Percentiles rank a stretch among this genome's conserved stretches.
phyloP scores from a whole-genome alignment of 2,888 invertebrate genomes.

The Charanyca ferruginea region DNA sequence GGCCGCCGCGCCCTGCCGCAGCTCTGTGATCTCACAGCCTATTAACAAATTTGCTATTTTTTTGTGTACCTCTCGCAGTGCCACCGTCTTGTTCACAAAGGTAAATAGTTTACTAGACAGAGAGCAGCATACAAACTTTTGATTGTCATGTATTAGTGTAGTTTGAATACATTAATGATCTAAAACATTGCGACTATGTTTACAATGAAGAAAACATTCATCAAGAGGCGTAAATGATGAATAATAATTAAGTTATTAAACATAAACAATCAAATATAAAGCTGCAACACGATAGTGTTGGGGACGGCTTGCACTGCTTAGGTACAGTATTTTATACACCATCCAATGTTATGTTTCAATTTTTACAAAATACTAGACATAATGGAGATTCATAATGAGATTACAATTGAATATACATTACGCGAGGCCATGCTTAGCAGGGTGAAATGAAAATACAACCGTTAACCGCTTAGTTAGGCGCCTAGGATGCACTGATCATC shows the following conservation, averaged over 20 bases:
- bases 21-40: conserved; percentile 75
- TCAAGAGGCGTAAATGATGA: conserved; percentile 56
- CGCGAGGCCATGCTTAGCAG: conserved; percentile 89
- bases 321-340: conserved; percentile 80
- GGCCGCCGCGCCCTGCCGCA: conserved; percentile 50
- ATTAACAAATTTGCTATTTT: conserved; percentile 86
- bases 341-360: conserved; percentile 87
- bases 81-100: conserved; percentile 59
- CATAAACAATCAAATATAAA: conserved; percentile 61
- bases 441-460: conserved; percentile 88
- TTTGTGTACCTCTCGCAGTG: conserved; percentile 80
- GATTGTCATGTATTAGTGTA: conserved; percentile 50
- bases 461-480: conserved; percentile 85
- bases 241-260: conserved; percentile 57
- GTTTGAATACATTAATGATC: conserved; percentile 51
- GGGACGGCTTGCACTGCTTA: conserved; percentile 68
- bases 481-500: conserved; percentile 79
- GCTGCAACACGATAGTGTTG: conserved; percentile 26
- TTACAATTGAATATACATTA: conserved; percentile 85
- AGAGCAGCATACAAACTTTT: conserved; percentile 58
- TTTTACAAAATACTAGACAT: conserved; percentile 83
- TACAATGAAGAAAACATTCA: conserved; percentile 52
- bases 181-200: conserved; percentile 53
- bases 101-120: conserved; percentile 55
- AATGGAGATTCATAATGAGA: conserved; percentile 89